These are phyloP conservation scores for Channa striata DNA, from an alignment of 2,797 vertebrate species.

Conservation along the genomic window DNA sequence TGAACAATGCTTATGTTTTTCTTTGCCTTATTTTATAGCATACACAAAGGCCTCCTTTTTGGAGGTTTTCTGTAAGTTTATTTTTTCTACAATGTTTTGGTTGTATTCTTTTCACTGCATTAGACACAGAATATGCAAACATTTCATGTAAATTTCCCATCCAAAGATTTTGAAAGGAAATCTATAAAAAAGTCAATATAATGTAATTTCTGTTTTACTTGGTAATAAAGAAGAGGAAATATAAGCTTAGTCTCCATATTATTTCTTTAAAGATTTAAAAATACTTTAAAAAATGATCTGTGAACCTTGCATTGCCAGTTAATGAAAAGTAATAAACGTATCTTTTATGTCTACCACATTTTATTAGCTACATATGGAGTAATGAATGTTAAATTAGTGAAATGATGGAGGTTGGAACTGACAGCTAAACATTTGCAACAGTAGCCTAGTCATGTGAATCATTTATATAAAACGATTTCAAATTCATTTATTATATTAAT, in stretches of 20 bases:
- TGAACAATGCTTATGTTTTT: constrained; percentile 58
- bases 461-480: too few relatives aligned
- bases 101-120: constrained; percentile 72
- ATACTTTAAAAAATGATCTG: neutral
- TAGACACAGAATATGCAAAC: constrained; percentile 93
- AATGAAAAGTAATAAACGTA: too few relatives aligned
- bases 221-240: constrained; percentile 90
- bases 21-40: constrained; percentile 74
- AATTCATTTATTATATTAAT: too few relatives aligned
- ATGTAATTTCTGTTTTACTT: constrained; percentile 85
- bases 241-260: constrained; percentile 38
- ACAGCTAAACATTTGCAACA: too few relatives aligned
- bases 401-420: too few relatives aligned
- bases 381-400: too few relatives aligned
- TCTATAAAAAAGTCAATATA: constrained; percentile 86
- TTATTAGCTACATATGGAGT: too few relatives aligned
- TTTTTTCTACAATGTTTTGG: constrained; percentile 71
- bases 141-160: constrained; percentile 86
- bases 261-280: constrained; percentile 36
- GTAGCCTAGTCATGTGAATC: too few relatives aligned
- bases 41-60: constrained; percentile 39
- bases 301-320: too few relatives aligned
- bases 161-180: constrained; percentile 87
- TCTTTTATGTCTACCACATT: too few relatives aligned
- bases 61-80: constrained; percentile 60